Percentiles rank a stretch among this genome's conserved stretches.
Evolutionary conservation across 2,888 invertebrate species (phyloP).

Genomic region (Pseudeuparius sepicola): DNA sequence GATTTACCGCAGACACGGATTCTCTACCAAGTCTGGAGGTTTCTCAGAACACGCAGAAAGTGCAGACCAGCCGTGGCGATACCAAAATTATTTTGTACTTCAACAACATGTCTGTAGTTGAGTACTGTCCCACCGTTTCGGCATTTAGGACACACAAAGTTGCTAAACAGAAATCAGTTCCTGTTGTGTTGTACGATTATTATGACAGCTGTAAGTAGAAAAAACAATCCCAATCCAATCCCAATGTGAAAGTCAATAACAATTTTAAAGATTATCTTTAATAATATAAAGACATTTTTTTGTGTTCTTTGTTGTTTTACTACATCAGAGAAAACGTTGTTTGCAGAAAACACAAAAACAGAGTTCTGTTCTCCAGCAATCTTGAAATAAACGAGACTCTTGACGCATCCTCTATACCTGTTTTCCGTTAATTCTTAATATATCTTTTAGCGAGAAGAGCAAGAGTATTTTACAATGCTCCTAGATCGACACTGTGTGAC

Average conservation of each 20-base stretch:
- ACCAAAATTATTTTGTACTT: slow-evolving; percentile 61
- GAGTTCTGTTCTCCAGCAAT: too few species aligned
- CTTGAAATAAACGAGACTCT: too few species aligned
- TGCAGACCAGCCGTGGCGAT: slow-evolving; percentile 58
- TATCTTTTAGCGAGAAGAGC: slow-evolving; percentile 71
- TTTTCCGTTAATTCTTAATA: too few species aligned
- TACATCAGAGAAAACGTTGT: too few species aligned
- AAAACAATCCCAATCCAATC: too few species aligned
- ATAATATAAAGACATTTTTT: too few species aligned
- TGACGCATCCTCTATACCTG: too few species aligned
- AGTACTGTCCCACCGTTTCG: slow-evolving; percentile 75
- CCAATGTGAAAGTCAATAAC: too few species aligned
- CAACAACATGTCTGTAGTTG: slow-evolving; percentile 50
- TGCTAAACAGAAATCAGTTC: slow-evolving; percentile 75
- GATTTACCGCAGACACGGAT: slow-evolving; percentile 75
- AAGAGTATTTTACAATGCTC: slow-evolving; percentile 69
- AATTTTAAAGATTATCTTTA: too few species aligned
- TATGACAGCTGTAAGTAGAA: slow-evolving; percentile 75
- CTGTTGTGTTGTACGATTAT: slow-evolving; percentile 79
- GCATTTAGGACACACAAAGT: slow-evolving; percentile 76
- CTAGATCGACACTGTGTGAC: slow-evolving; percentile 64
- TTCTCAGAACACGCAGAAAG: slow-evolving; percentile 51
- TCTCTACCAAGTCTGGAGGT: slow-evolving; percentile 53
- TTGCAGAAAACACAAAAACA: too few species aligned
- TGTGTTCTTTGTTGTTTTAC: too few species aligned